A percentile compares a stretch with the other conserved stretches of the same genome.
Evolutionary conservation across 2,797 vertebrate species (phyloP).

Genomic region (Coilia nasus): DNA sequence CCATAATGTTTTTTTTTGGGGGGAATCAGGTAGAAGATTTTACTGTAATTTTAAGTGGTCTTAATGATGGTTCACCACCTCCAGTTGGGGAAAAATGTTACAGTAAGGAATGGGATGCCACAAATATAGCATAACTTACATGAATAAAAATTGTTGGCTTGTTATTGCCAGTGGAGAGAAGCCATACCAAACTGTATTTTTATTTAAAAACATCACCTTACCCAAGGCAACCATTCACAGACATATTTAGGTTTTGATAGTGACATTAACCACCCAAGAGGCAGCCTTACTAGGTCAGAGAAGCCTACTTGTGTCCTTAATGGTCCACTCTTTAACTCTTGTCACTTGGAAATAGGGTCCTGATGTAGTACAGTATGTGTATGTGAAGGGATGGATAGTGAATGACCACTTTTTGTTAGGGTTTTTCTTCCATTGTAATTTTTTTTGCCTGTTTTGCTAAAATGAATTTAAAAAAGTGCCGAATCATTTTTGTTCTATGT

Average conservation of each 20-base stretch:
- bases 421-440: background rate
- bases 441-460: background rate
- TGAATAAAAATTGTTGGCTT: background rate
- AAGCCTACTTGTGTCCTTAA: background rate
- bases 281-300: background rate
- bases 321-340: background rate
- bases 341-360: background rate
- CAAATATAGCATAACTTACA: background rate
- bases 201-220: background rate
- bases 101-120: background rate
- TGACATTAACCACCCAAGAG: background rate
- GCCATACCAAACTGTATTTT: background rate
- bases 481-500: background rate
- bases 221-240: background rate
- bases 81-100: background rate
- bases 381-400: background rate
- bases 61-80: slow-evolving; percentile 7
- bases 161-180: background rate
- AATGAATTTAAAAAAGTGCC: background rate
- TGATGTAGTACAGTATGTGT: background rate
- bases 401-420: background rate
- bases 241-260: background rate
- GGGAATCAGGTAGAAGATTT: background rate
- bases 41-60: slow-evolving; percentile 19
- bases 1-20: background rate